Evolutionary conservation across 2,888 invertebrate species (phyloP).

Genomic region (Pachydiplax longipennis): DNA sequence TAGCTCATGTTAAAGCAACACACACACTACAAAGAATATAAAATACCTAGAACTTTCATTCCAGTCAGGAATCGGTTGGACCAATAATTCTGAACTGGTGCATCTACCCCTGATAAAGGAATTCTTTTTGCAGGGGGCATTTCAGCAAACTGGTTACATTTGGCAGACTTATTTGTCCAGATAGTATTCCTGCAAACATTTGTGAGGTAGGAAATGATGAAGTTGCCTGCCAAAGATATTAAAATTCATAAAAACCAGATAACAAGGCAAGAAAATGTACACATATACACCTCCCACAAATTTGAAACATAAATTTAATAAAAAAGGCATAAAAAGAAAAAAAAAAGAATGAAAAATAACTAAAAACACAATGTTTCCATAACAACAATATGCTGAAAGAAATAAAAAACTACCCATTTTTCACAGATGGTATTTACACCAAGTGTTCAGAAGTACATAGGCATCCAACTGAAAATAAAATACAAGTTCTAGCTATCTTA

Average conservation of each 20-base stretch:
- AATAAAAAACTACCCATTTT: too few relatives aligned
- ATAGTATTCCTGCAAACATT: neutral
- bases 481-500: too few relatives aligned
- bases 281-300: neutral
- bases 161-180: neutral
- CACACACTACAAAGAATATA: neutral
- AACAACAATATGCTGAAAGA: too few relatives aligned
- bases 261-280: neutral
- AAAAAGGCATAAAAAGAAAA: too few relatives aligned
- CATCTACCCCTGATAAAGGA: neutral
- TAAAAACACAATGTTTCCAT: too few relatives aligned
- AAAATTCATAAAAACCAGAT: neutral
- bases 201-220: neutral
- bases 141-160: neutral
- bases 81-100: neutral
- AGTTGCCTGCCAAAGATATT: neutral
- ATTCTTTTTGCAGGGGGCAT: neutral
- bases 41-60: neutral
- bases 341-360: too few relatives aligned
- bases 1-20: constrained; percentile 27
- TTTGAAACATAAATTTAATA: neutral
- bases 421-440: too few relatives aligned
- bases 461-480: too few relatives aligned
- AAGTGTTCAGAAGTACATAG: too few relatives aligned
- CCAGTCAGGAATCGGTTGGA: neutral